Conservation (phyloP, 2,797 vertebrate species). For the Poeciliopsis paucimaculata region DNA sequence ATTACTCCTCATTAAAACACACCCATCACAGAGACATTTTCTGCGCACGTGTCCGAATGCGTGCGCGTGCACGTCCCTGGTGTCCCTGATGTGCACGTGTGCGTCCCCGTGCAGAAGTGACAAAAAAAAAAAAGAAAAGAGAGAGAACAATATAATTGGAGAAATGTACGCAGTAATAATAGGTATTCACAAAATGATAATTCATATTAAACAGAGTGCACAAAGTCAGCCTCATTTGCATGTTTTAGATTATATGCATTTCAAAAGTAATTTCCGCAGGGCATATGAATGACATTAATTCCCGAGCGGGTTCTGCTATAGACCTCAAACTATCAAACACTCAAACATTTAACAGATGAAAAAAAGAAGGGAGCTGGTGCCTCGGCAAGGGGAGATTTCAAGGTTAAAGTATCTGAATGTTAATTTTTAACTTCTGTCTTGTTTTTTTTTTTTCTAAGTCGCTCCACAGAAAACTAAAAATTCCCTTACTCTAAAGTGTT, state of each 20-base stretch:
- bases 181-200: slow-evolving; percentile 98
- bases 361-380: slow-evolving; percentile 78
- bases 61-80: slow-evolving; percentile 44
- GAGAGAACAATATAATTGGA: slow-evolving; percentile 94
- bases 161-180: slow-evolving; percentile 98
- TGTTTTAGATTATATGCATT: slow-evolving; percentile 99
- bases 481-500: slow-evolving; percentile 61
- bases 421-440: slow-evolving; percentile 83
- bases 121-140: slow-evolving; percentile 72
- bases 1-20: slow-evolving; percentile 86
- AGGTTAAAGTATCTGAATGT: slow-evolving; percentile 87
- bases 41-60: slow-evolving; percentile 30
- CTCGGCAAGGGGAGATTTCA: slow-evolving; percentile 85
- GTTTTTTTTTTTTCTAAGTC: slow-evolving; percentile 78
- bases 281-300: slow-evolving; percentile 98
- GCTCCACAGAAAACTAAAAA: slow-evolving; percentile 71
- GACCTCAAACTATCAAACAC: slow-evolving; percentile 87
- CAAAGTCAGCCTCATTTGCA: slow-evolving; percentile 98
- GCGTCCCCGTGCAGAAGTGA: slow-evolving; percentile 80
- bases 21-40: slow-evolving; percentile 75
- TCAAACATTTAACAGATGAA: slow-evolving; percentile 89
- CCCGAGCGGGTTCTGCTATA: slow-evolving; percentile 88
- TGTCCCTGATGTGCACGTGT: slow-evolving; percentile 62
- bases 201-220: slow-evolving; percentile 99
- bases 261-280: slow-evolving; percentile 99